These are phyloP conservation scores for Lasioglossum baleicum DNA, from an alignment of 1,140 invertebrate genomes.

Conservation along the genomic window DNA sequence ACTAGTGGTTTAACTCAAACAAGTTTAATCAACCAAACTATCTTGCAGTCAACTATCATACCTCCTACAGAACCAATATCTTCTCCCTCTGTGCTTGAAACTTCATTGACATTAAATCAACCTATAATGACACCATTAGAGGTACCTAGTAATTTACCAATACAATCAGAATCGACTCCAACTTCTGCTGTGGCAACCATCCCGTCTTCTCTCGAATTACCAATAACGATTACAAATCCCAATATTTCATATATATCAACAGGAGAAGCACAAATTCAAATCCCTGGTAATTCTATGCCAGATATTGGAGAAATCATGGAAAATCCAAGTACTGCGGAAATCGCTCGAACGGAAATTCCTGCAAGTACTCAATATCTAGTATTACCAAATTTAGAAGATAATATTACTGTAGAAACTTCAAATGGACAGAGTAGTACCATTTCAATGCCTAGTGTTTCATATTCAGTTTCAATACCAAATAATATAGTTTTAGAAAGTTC, in stretches of 20 bases:
- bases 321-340: constrained; percentile 38
- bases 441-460: constrained; percentile 62
- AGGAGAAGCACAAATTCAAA: constrained; percentile 64
- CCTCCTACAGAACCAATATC: constrained; percentile 76
- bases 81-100: constrained; percentile 83
- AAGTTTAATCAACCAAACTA: constrained; percentile 74
- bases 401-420: constrained; percentile 57
- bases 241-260: constrained; percentile 81
- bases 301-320: constrained; percentile 74
- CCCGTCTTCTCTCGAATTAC: constrained; percentile 83
- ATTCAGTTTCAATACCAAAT: constrained; percentile 73
- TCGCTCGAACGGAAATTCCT: constrained; percentile 57
- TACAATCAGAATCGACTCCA: constrained; percentile 73
- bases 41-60: constrained; percentile 75
- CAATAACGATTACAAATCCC: constrained; percentile 86
- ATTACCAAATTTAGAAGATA: constrained; percentile 68
- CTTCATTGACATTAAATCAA: constrained; percentile 86
- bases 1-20: constrained; percentile 68
- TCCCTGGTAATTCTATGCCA: constrained; percentile 71
- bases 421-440: constrained; percentile 35
- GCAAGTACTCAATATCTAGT: constrained; percentile 70
- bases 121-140: constrained; percentile 90
- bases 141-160: constrained; percentile 82
- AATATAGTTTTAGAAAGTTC: constrained; percentile 64
- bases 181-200: constrained; percentile 76